Percentiles rank a stretch among this genome's conserved stretches.
Evolutionary conservation across 2,888 invertebrate genomes (phyloP).

Genomic region (Apotomis turbidana): DNA sequence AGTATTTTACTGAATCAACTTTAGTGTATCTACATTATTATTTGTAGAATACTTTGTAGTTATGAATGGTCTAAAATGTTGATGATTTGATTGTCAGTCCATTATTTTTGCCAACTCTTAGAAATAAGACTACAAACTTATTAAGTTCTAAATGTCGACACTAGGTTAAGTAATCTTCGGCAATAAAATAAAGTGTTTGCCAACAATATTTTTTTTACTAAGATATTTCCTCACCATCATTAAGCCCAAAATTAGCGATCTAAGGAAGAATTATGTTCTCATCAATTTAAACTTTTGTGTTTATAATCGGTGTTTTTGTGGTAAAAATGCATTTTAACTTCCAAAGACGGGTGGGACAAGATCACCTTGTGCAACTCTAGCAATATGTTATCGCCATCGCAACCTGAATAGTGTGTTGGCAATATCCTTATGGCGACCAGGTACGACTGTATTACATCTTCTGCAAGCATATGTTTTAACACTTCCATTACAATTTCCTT

Average conservation of each 20-base stretch:
- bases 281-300: constrained; percentile 5
- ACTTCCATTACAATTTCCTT: constrained; percentile 15
- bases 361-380: constrained; percentile 44
- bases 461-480: constrained; percentile 51
- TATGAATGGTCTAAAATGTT: not conserved
- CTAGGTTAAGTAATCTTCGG: constrained; percentile 48
- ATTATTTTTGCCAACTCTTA: not conserved
- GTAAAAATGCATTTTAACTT: constrained; percentile 60
- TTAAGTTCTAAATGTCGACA: constrained; percentile 32
- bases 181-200: constrained; percentile 54
- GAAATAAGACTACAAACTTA: constrained; percentile 11
- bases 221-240: not conserved
- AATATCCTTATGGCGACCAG: constrained; percentile 55
- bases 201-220: constrained; percentile 35
- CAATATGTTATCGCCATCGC: constrained; percentile 44
- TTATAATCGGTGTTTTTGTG: constrained; percentile 17
- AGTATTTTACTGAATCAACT: constrained; percentile 8
- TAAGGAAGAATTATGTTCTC: too few relatives aligned
- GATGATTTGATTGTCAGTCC: not conserved
- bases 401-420: constrained; percentile 33
- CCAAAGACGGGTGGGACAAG: constrained; percentile 55
- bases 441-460: constrained; percentile 56
- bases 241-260: too few relatives aligned
- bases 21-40: not conserved
- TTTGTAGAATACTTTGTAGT: not conserved